Percentiles rank a stretch among this genome's conserved stretches.
Conservation (phyloP, 1,140 invertebrate species). For the Brachionus asplanchnoidis region DNA sequence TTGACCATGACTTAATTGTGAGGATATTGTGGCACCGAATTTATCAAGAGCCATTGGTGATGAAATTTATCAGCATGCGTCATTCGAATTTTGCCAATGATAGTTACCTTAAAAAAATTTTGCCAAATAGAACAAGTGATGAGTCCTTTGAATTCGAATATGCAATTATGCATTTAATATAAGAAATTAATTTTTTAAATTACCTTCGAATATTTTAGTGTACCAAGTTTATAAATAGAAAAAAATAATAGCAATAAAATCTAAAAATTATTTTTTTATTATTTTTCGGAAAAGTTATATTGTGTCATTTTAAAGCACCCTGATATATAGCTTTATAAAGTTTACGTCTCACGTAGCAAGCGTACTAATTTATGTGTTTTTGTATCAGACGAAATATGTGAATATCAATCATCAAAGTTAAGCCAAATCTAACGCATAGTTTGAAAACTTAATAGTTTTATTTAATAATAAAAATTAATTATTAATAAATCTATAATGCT, state of each 20-base stretch:
- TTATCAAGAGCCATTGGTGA: conserved; percentile 12
- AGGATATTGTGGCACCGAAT: conserved; percentile 19
- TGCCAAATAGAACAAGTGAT: neutral
- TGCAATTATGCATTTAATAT: neutral
- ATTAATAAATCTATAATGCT: neutral
- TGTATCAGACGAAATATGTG: neutral
- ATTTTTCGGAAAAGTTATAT: too few relatives aligned
- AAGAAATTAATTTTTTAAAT: neutral
- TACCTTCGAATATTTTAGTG: too few relatives aligned
- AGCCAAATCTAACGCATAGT: neutral
- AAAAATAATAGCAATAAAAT: too few relatives aligned
- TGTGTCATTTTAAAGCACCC: too few relatives aligned
- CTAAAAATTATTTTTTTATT: too few relatives aligned
- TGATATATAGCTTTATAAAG: too few relatives aligned
- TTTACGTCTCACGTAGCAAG: too few relatives aligned
- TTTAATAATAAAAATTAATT: neutral
- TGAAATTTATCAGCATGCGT: conserved; percentile 39
- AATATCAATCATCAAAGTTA: neutral
- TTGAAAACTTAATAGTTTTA: neutral
- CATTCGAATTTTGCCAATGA: conserved; percentile 30
- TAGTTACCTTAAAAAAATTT: neutral
- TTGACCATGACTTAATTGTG: neutral
- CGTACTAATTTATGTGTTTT: neutral
- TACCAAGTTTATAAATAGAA: too few relatives aligned
- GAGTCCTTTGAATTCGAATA: neutral